Evolutionary conservation across 2,888 invertebrate genomes (phyloP).

Genomic region (Smittia sp.): DNA sequence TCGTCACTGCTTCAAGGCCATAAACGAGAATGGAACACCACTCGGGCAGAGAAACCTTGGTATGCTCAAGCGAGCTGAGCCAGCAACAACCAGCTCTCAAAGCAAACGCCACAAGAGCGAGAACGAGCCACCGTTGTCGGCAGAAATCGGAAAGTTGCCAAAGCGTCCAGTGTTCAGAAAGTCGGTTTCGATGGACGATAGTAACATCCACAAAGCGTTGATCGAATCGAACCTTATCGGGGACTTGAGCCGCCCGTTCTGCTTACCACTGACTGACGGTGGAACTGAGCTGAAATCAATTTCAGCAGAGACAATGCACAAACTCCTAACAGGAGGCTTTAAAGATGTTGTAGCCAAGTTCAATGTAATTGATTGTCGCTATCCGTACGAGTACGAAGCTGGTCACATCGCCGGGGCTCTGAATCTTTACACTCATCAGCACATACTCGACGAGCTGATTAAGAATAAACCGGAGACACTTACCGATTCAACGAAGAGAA

Average conservation of each 20-base stretch:
- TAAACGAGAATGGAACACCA: slow-evolving; percentile 43
- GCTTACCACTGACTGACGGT: slow-evolving; percentile 68
- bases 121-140: slow-evolving; percentile 46
- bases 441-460: slow-evolving; percentile 63
- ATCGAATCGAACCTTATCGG: slow-evolving; percentile 77
- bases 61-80: slow-evolving; percentile 67
- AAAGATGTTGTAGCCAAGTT: slow-evolving; percentile 62
- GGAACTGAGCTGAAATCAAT: slow-evolving; percentile 76
- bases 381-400: slow-evolving; percentile 90
- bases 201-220: slow-evolving; percentile 70
- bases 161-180: slow-evolving; percentile 57
- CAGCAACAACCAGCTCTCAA: slow-evolving; percentile 57
- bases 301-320: slow-evolving; percentile 68
- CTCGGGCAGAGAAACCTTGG: slow-evolving; percentile 46
- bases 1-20: background rate
- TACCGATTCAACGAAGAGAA: slow-evolving; percentile 55
- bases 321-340: slow-evolving; percentile 69
- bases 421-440: slow-evolving; percentile 79
- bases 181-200: slow-evolving; percentile 75
- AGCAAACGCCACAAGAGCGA: slow-evolving; percentile 52
- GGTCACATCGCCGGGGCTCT: slow-evolving; percentile 84
- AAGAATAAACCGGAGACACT: slow-evolving; percentile 51
- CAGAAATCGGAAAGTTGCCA: slow-evolving; percentile 26
- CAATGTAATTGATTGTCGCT: slow-evolving; percentile 89
- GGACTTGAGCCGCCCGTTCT: slow-evolving; percentile 74